phyloP scores from a whole-genome alignment of 2,888 invertebrate genomes.

The Tachina grossa region DNA sequence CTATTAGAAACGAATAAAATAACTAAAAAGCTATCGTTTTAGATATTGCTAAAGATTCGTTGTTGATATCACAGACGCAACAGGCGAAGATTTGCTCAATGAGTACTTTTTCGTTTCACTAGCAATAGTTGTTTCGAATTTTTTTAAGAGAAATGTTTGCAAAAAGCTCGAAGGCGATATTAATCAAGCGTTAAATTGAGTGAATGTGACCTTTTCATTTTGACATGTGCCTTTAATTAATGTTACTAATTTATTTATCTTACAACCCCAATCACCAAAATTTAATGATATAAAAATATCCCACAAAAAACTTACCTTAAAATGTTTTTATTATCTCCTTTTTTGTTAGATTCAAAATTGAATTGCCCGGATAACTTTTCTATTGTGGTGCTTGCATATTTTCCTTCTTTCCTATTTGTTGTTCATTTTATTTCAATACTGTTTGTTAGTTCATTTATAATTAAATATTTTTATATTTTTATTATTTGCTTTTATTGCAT shows the following conservation, averaged over 20 bases:
- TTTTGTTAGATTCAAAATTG: constrained; percentile 6
- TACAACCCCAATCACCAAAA: constrained; percentile 9
- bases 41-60: no score
- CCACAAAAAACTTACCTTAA: constrained; percentile 45
- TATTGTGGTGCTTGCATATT: constrained; percentile 27
- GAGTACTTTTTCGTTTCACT: no score
- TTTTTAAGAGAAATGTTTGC: no score
- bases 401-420: constrained; percentile 32
- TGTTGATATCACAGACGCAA: no score
- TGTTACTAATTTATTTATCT: neutral
- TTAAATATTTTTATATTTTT: constrained; percentile 28
- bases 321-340: constrained; percentile 7
- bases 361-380: constrained; percentile 8
- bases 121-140: no score
- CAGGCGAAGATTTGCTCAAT: no score
- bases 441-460: constrained; percentile 33
- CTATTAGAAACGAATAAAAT: no score
- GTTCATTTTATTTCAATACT: constrained; percentile 14
- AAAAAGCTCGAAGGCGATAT: no score
- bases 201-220: no score
- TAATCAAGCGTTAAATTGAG: no score
- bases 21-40: no score
- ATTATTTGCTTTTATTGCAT: constrained; percentile 24
- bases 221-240: no score
- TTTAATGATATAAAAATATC: neutral